Base-by-base conservation (phyloP, 1,140 invertebrate genomes). In the Cylas formicarius region DNA sequence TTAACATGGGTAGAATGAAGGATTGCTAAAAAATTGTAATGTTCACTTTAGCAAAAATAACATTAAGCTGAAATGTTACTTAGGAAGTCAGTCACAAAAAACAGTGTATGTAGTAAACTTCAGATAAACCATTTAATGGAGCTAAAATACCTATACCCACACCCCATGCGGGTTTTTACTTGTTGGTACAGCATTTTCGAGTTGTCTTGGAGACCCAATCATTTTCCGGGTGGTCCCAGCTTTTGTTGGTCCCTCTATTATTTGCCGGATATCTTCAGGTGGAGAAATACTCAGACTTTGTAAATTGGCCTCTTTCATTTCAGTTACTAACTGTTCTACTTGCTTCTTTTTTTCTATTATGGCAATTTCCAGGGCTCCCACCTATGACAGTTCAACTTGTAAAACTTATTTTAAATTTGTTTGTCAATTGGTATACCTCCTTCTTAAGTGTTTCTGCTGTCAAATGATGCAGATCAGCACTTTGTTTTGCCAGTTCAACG, bases 91-190 rank as follows among this genome's bases (percentile, higher is more conserved):
- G 44, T 46, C 44, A 21, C 20, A 21, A 20, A 11, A n/a, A n/a
- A n/a, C n/a, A n/a, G n/a, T n/a, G n/a, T n/a, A n/a, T n/a, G n/a
- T n/a, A n/a, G n/a, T n/a, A n/a, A n/a, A n/a, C n/a, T n/a, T n/a
- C n/a, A n/a, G n/a, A n/a, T n/a, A n/a, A n/a, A n/a, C n/a, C n/a
- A n/a, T n/a, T n/a, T n/a, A n/a, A n/a, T n/a, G n/a, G n/a, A n/a
- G 29, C 13, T 21, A 27, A 39, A 8, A 19, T 27, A 26, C 19
- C 73, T 75, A 95, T 26, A 96, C 90, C 91, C 91, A 96, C 36
- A 96, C 90, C 17, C 91, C 91, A 61, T 95, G 90, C 24, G 90
- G 90, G 70, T 94, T 94, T 69, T 93, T 92, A 65, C 86, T 92
- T 11, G 90, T 92, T 27, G 90, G 88, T 31, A 92, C 88, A 22